Percentiles rank a stretch among this genome's conserved stretches.
These are phyloP conservation scores for Drosophila teissieri DNA, from an alignment of 1,140 invertebrate genomes.

Conservation along the genomic window DNA sequence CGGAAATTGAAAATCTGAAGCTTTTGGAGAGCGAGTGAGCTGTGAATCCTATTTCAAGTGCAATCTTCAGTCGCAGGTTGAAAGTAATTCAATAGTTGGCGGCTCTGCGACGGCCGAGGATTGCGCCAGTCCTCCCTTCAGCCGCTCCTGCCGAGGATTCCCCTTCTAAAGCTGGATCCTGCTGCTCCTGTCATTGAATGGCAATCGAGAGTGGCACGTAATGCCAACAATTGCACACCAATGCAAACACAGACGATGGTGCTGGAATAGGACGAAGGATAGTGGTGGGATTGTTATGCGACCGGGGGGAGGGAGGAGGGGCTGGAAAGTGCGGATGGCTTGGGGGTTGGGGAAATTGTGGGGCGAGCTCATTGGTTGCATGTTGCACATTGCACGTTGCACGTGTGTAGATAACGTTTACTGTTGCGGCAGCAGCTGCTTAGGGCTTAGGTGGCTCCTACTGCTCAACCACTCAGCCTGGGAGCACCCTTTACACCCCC, in stretches of 20 bases:
- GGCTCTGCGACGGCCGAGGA: slow-evolving; percentile 45
- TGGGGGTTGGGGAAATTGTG: background rate
- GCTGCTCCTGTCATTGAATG: slow-evolving; percentile 70
- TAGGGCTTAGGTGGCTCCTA: slow-evolving; percentile 35
- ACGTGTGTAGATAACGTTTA: slow-evolving; percentile 78
- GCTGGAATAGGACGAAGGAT: slow-evolving; percentile 22
- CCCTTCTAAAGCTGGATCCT: slow-evolving; percentile 26
- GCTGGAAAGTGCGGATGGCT: background rate
- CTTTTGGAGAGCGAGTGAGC: slow-evolving; percentile 77
- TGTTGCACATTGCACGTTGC: slow-evolving; percentile 80
- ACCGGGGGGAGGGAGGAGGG: background rate
- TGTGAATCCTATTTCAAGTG: slow-evolving; percentile 83
- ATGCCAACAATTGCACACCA: slow-evolving; percentile 80
- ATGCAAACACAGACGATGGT: slow-evolving; percentile 62
- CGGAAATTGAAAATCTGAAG: slow-evolving; percentile 83
- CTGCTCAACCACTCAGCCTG: slow-evolving; percentile 22
- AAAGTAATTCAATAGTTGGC: slow-evolving; percentile 82
- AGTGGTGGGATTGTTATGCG: slow-evolving; percentile 36
- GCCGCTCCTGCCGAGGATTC: slow-evolving; percentile 23
- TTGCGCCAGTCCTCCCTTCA: slow-evolving; percentile 4
- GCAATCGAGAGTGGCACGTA: slow-evolving; percentile 82
- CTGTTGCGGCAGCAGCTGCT: slow-evolving; percentile 48
- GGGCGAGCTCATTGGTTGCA: slow-evolving; percentile 66
- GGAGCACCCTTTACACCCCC: slow-evolving; percentile 8
- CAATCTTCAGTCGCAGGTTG: slow-evolving; percentile 80